Evolutionary conservation across 2,888 invertebrate species (phyloP).

Genomic region (Oscheius sp.): DNA sequence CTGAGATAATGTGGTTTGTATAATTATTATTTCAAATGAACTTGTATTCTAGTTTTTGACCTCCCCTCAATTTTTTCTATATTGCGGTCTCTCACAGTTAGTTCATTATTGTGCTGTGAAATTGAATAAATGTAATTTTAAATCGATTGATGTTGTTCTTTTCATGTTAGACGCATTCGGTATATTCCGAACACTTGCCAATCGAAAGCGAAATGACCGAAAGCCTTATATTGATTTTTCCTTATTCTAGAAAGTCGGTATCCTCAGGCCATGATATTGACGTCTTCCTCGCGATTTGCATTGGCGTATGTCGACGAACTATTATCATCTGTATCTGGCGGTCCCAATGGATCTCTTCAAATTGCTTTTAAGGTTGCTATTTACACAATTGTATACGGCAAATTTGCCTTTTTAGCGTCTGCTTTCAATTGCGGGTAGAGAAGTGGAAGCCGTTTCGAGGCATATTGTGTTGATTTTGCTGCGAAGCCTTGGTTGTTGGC

Average conservation of each 20-base stretch:
- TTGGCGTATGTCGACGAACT: conserved; percentile 52
- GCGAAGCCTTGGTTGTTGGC: too few relatives aligned
- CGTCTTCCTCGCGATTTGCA: conserved; percentile 18
- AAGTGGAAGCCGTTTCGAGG: too few relatives aligned
- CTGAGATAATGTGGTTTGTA: conserved; percentile 75
- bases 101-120: conserved; percentile 1
- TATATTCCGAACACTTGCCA: too few relatives aligned
- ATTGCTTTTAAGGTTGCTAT: conserved; percentile 46
- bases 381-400: background rate
- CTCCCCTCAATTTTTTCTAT: background rate
- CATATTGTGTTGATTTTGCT: too few relatives aligned
- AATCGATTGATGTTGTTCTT: background rate
- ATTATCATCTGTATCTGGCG: conserved; percentile 38
- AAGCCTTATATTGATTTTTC: too few relatives aligned
- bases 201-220: too few relatives aligned
- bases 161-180: conserved; percentile 2
- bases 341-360: conserved; percentile 46
- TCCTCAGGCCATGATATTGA: background rate
- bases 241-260: too few relatives aligned
- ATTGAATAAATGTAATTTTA: conserved; percentile 3
- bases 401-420: too few relatives aligned
- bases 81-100: background rate
- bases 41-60: conserved; percentile 4
- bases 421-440: too few relatives aligned
- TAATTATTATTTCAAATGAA: background rate